Evolutionary conservation across 2,113 vertebrate genomes (phyloP).

Genomic region (Scortum barcoo): DNA sequence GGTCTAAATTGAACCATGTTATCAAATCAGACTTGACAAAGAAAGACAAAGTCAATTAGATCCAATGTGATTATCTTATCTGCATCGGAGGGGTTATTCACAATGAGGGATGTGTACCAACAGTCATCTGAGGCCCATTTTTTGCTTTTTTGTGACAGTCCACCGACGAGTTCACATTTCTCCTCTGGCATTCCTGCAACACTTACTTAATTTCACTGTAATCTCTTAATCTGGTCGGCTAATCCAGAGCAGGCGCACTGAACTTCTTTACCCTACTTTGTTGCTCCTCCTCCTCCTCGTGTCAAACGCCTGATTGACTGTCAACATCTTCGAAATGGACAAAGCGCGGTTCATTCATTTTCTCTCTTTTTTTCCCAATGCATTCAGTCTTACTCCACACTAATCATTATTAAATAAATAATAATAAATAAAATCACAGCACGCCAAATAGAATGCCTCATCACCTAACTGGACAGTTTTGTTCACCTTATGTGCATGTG

Average conservation of each 20-base stretch:
- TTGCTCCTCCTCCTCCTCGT: conserved; percentile 60
- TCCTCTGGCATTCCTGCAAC: conserved; percentile 63
- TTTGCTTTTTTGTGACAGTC: conserved; percentile 37
- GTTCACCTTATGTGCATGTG: conserved; percentile 32
- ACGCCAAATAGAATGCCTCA: conserved; percentile 13
- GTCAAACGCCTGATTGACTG: conserved; percentile 29
- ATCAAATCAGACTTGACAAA: conserved; percentile 23
- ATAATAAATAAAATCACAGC: conserved; percentile 8
- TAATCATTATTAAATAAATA: conserved; percentile 5
- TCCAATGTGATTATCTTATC: conserved; percentile 26
- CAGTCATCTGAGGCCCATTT: background rate
- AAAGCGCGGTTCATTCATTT: conserved; percentile 11
- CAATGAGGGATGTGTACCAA: conserved; percentile 3
- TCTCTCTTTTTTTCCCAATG: background rate
- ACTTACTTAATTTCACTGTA: conserved; percentile 79
- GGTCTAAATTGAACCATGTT: conserved; percentile 15
- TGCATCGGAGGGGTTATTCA: conserved; percentile 16
- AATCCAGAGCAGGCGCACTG: conserved; percentile 80
- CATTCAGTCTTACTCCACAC: background rate
- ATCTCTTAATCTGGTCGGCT: conserved; percentile 85
- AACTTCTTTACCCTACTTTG: conserved; percentile 75
- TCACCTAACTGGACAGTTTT: conserved; percentile 7
- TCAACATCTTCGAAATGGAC: conserved; percentile 2
- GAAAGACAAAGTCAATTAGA: background rate
- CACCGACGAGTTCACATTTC: conserved; percentile 44